Conservation (phyloP, 2,113 vertebrate species). For the Barbus barbus region DNA sequence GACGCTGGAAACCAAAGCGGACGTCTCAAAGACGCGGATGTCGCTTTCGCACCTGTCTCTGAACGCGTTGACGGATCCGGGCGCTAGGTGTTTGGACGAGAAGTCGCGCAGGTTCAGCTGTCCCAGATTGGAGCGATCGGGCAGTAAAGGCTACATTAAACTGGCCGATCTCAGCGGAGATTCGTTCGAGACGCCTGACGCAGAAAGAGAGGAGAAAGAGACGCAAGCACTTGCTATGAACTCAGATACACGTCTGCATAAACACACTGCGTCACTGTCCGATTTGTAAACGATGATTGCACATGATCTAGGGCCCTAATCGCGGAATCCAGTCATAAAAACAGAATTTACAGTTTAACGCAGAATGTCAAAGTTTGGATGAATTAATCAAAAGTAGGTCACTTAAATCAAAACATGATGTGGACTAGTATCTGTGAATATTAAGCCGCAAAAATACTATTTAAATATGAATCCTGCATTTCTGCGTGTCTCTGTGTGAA, state of each 20-base stretch:
- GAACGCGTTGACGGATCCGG: conserved; percentile 71
- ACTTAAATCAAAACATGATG: too few relatives aligned
- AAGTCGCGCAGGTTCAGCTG: conserved; percentile 80
- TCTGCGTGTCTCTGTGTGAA: too few relatives aligned
- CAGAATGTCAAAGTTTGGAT: too few relatives aligned
- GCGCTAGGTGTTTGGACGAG: conserved; percentile 63
- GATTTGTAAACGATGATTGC: neutral
- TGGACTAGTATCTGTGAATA: too few relatives aligned
- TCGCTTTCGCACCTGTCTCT: conserved; percentile 68
- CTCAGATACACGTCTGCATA: neutral
- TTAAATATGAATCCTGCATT: too few relatives aligned
- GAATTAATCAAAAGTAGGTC: too few relatives aligned
- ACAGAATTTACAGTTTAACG: too few relatives aligned
- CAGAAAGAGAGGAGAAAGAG: conserved; percentile 53
- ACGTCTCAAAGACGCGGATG: conserved; percentile 34
- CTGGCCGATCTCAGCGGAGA: conserved; percentile 84
- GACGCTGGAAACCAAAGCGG: conserved; percentile 46
- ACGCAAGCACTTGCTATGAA: too few relatives aligned
- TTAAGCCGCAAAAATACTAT: too few relatives aligned
- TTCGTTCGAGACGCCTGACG: conserved; percentile 82
- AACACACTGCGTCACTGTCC: neutral
- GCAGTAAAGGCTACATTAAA: conserved; percentile 93
- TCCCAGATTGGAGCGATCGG: conserved; percentile 80
- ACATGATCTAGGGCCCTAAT: too few relatives aligned
- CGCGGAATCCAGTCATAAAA: too few relatives aligned